These are phyloP conservation scores for Crotalus helleri DNA, from an alignment of 2,113 vertebrate species.

Conservation along the genomic window DNA sequence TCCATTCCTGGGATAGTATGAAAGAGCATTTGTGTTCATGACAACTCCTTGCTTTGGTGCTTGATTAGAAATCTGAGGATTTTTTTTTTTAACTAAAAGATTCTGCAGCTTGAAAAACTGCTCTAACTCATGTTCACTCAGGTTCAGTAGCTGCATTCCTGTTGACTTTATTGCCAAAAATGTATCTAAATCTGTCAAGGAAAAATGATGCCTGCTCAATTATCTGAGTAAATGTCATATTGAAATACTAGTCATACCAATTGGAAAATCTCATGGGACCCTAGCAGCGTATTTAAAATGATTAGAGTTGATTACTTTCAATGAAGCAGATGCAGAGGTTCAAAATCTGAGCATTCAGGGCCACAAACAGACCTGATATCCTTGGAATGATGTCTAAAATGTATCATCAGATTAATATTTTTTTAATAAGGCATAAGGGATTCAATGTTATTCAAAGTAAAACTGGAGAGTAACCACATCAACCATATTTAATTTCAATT, in stretches of 20 bases:
- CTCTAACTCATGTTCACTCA: neutral
- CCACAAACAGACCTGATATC: neutral
- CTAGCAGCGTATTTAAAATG: neutral
- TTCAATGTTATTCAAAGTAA: neutral
- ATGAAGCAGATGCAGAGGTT: neutral
- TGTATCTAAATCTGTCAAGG: neutral
- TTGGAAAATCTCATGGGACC: neutral
- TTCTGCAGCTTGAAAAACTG: neutral
- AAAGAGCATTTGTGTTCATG: neutral
- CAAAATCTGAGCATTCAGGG: neutral
- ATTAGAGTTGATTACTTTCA: neutral
- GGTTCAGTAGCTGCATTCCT: neutral
- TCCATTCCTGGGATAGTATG: neutral
- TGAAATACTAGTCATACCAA: neutral
- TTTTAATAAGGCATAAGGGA: neutral
- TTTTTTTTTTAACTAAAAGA: neutral
- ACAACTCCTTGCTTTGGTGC: neutral
- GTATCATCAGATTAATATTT: neutral
- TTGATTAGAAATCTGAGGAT: neutral
- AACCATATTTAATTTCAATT: neutral
- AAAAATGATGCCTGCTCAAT: neutral
- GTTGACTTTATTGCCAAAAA: neutral
- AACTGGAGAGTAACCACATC: neutral
- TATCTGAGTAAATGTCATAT: neutral
- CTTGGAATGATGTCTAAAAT: neutral